These are phyloP conservation scores for Acromyrmex echinatior DNA, from an alignment of 1,140 invertebrate species.

Conservation along the genomic window DNA sequence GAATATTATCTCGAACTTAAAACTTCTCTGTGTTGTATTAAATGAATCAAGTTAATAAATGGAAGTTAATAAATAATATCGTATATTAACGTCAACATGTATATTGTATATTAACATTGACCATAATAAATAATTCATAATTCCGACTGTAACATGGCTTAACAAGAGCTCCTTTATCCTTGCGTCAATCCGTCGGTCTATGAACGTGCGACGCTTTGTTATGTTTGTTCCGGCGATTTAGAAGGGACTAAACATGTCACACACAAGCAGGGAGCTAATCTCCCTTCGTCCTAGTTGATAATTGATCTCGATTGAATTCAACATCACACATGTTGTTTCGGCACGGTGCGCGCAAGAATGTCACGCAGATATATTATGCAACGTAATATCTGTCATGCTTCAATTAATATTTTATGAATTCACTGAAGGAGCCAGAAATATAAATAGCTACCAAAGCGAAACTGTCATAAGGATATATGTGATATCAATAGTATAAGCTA, in stretches of 20 bases:
- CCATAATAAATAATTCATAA: conserved; percentile 44
- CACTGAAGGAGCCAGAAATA: conserved; percentile 4
- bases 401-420: conserved; percentile 48
- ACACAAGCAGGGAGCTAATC: conserved; percentile 30
- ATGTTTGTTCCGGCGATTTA: conserved; percentile 57
- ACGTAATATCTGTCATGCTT: conserved; percentile 40
- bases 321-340: conserved; percentile 57
- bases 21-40: not conserved
- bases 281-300: conserved; percentile 58
- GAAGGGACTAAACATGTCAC: conserved; percentile 59
- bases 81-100: not conserved
- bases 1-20: not conserved
- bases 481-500: not conserved
- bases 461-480: not conserved
- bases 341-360: conserved; percentile 34
- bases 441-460: conserved; percentile 20
- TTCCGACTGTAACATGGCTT: conserved; percentile 17
- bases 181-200: conserved; percentile 46
- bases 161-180: conserved; percentile 52
- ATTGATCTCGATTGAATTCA: conserved; percentile 64
- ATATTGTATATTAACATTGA: not conserved
- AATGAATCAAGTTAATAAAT: conserved; percentile 1
- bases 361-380: conserved; percentile 46
- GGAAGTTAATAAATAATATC: not conserved
- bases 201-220: conserved; percentile 42